Evolutionary conservation across 2,888 invertebrate species (phyloP), one percentile per base, ranked within the genome.

Genomic region (Choristoneura rosaceana): DNA sequence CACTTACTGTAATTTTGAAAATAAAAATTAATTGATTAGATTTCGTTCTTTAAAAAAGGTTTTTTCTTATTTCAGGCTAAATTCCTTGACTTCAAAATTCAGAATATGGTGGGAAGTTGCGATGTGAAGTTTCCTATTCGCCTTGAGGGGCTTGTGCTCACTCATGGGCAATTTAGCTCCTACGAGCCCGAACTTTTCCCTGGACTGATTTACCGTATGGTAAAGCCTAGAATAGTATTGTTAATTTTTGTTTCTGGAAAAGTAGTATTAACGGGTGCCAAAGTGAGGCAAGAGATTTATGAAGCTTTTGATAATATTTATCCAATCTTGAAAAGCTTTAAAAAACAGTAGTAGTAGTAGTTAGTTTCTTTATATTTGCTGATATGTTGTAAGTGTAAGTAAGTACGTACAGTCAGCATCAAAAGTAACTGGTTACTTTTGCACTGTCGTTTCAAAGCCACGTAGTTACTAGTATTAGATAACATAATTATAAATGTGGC

Each of bases 101-200:
- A 96, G 92, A 97, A 96, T 88, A 96, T 96, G 96, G 97, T 96
- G 74, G 97, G 96, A 76, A 97, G 96, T 78, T 97, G 96, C 93
- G 97, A 97, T 92, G 96, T 96, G 68, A 95, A 96, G 87, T 97
- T 96, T 89, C 98, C 96, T 73, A 96, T 96, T 83, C 96, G 96
- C 82, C 94, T 96, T 76, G 98, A 97, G 91, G 97, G 96, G 81
- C 94, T 96, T 83, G 96, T 96, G 83, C 95, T 95, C 78, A 96
- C 95, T 81, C 98, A 96, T 93, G 97, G 95, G 81, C 97, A 96
- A 91, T 97, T 95, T 85, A 96, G 96, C 83, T 96, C 96, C 2
- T 99, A 99, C 88, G 99, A 99, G 91, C 99, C 99, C 0, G 99
- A 99, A 90, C 94, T 99, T 61, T 99, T 99, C 89, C 99, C 99